A percentile compares a stretch with the other conserved stretches of the same genome.
phyloP scores from a whole-genome alignment of 2,113 vertebrate genomes.

The Chaetodon auriga region DNA sequence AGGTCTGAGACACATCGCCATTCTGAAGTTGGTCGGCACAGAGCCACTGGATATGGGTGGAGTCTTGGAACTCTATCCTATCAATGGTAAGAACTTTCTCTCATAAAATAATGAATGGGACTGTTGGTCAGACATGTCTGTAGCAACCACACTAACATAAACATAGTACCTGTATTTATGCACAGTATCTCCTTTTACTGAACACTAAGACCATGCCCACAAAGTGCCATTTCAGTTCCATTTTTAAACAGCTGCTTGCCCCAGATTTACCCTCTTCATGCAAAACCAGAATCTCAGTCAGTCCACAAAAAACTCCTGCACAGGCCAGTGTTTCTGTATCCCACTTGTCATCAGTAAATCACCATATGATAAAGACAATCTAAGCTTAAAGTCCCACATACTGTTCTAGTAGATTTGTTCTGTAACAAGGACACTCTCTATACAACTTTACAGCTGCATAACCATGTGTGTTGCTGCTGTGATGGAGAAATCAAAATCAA shows the following conservation, averaged over 20 bases:
- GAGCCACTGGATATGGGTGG: constrained; percentile 89
- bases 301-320: constrained; percentile 1
- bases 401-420: neutral
- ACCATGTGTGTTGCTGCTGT: neutral
- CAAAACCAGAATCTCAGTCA: neutral
- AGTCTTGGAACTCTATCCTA: constrained; percentile 95
- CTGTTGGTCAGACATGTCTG: constrained; percentile 3
- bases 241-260: neutral
- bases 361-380: neutral
- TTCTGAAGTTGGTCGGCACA: constrained; percentile 92
- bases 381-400: neutral
- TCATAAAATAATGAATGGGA: neutral
- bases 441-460: neutral
- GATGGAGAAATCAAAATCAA: too few species aligned
- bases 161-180: constrained; percentile 5
- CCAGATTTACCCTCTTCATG: neutral
- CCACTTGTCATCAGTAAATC: neutral
- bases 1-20: constrained; percentile 96
- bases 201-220: neutral
- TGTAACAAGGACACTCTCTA: neutral
- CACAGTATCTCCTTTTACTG: neutral
- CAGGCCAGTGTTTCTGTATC: neutral
- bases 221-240: neutral
- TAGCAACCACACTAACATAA: constrained; percentile 2
- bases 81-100: constrained; percentile 90